Percentiles rank a stretch among this genome's conserved stretches.
These are phyloP conservation scores for Diuraphis noxia DNA, from an alignment of 1,140 invertebrate genomes.

Conservation along the genomic window DNA sequence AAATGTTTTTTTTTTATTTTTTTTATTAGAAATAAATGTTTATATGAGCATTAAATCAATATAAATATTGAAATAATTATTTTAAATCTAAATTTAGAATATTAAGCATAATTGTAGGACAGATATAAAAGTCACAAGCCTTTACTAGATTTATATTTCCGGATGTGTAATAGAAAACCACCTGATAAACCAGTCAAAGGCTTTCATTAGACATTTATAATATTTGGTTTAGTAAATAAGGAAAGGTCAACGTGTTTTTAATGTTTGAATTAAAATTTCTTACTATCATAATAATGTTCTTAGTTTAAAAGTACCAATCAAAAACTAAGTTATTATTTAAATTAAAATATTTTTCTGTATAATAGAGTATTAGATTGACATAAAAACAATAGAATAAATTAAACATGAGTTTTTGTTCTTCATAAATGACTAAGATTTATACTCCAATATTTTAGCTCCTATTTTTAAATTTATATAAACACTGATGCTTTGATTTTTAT, in stretches of 20 bases:
- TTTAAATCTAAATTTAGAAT: neutral
- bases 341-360: neutral
- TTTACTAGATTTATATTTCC: no score
- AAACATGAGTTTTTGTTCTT: neutral
- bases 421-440: neutral
- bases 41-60: no score
- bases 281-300: neutral
- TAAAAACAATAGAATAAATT: neutral
- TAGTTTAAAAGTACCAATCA: neutral
- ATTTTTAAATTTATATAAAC: constrained; percentile 1
- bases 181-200: no score
- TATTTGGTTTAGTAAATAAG: neutral
- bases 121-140: no score
- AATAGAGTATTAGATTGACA: neutral
- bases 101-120: no score
- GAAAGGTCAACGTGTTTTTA: neutral
- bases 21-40: no score
- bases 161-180: no score
- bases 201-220: neutral
- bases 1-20: no score
- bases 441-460: neutral
- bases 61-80: neutral
- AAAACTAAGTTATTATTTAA: neutral
- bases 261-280: neutral
- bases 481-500: neutral